Evolutionary conservation across 2,113 vertebrate species (phyloP).

Genomic region (Bos taurus): ARS-UCD2.0 NC_037350.1:42417001-42417500

Average conservation of each 20-base stretch:
- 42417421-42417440: not conserved
- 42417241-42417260: not conserved
- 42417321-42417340: not conserved
- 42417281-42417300: not conserved
- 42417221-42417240: not conserved
- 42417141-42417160: not conserved
- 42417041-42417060: not conserved
- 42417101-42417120: not conserved
- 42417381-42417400: not conserved
- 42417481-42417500: not conserved
- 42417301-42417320: not conserved
- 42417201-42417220: not conserved
- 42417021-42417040: not conserved
- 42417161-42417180: not conserved
- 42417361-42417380: not conserved
- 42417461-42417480: not conserved
- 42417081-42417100: not conserved
- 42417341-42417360: not conserved
- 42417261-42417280: not conserved
- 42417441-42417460: not conserved
- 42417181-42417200: not conserved
- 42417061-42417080: not conserved
- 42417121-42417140: accelerated
- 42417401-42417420: not conserved
- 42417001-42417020: not conserved